phyloP scores from a whole-genome alignment of 2,113 vertebrate species.

The Campylomormyrus numenius region DNA sequence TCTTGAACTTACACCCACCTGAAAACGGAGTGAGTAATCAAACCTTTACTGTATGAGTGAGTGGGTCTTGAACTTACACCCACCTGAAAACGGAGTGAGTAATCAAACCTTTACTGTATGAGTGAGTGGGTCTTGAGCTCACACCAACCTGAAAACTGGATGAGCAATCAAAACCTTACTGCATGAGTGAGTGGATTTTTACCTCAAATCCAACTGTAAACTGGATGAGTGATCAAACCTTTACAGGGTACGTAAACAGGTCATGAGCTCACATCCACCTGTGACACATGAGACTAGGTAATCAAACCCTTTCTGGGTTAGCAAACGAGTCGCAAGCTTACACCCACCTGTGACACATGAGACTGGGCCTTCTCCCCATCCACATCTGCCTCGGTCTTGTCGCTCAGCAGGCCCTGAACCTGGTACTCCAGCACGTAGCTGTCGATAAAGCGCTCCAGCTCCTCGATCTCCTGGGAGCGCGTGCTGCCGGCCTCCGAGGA shows the following conservation, averaged over 20 bases:
- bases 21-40: too few relatives aligned
- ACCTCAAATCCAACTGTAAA: too few relatives aligned
- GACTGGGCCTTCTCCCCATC: constrained; percentile 71
- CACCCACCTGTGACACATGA: constrained; percentile 71
- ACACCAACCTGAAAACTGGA: too few relatives aligned
- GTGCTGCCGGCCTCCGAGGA: constrained; percentile 93
- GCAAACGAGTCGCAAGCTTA: background rate
- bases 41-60: too few relatives aligned
- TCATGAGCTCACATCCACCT: background rate
- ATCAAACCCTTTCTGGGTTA: background rate
- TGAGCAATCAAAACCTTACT: too few relatives aligned
- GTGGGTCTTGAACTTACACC: too few relatives aligned
- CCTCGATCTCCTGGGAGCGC: constrained; percentile 93
- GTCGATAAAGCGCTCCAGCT: constrained; percentile 94
- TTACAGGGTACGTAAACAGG: background rate
- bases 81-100: too few relatives aligned
- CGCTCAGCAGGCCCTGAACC: constrained; percentile 86
- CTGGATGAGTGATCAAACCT: too few relatives aligned
- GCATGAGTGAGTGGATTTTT: too few relatives aligned
- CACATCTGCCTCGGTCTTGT: constrained; percentile 74
- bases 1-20: too few relatives aligned
- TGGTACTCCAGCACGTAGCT: constrained; percentile 97
- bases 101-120: too few relatives aligned
- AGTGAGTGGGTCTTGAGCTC: too few relatives aligned
- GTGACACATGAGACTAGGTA: background rate